These are phyloP conservation scores for Torymus aiolomorphi DNA, from an alignment of 2,888 invertebrate genomes.

Conservation along the genomic window DNA sequence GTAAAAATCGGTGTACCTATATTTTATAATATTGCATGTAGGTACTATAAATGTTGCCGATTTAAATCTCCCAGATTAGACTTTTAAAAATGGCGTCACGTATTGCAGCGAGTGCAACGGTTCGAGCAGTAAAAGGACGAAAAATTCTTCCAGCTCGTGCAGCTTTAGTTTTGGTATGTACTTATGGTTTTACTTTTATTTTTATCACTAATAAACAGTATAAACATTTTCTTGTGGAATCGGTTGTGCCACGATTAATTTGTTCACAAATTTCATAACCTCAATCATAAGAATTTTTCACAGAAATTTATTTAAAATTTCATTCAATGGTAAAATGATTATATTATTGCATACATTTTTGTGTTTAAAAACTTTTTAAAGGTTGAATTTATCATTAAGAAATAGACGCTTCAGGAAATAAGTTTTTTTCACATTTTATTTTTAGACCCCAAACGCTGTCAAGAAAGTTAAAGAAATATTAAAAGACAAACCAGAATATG, in stretches of 20 bases:
- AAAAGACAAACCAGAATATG: slow-evolving; percentile 83
- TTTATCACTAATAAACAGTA: neutral
- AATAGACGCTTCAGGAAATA: neutral
- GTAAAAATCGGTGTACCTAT: too few relatives aligned
- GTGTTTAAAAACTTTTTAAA: too few relatives aligned
- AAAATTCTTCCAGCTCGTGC: slow-evolving; percentile 88
- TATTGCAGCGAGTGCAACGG: slow-evolving; percentile 90
- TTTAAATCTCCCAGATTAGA: slow-evolving; percentile 25
- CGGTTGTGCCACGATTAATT: too few relatives aligned
- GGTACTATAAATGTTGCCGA: neutral
- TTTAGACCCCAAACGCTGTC: slow-evolving; percentile 89
- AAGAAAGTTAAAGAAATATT: slow-evolving; percentile 89
- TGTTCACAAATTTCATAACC: too few relatives aligned
- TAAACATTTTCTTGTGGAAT: too few relatives aligned
- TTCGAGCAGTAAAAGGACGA: slow-evolving; percentile 89
- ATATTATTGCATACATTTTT: too few relatives aligned
- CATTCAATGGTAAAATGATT: too few relatives aligned
- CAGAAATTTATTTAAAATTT: too few relatives aligned
- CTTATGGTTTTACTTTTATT: neutral
- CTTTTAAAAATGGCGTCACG: slow-evolving; percentile 83
- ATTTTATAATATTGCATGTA: neutral
- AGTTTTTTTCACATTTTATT: slow-evolving; percentile 63
- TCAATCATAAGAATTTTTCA: too few relatives aligned
- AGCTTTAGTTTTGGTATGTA: slow-evolving; percentile 84
- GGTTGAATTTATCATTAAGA: neutral